Percentiles rank a stretch among this genome's conserved stretches.
These are phyloP conservation scores for Melanerpes aurifrons DNA, from an alignment of 2,113 vertebrate species.

Conservation along the genomic window DNA sequence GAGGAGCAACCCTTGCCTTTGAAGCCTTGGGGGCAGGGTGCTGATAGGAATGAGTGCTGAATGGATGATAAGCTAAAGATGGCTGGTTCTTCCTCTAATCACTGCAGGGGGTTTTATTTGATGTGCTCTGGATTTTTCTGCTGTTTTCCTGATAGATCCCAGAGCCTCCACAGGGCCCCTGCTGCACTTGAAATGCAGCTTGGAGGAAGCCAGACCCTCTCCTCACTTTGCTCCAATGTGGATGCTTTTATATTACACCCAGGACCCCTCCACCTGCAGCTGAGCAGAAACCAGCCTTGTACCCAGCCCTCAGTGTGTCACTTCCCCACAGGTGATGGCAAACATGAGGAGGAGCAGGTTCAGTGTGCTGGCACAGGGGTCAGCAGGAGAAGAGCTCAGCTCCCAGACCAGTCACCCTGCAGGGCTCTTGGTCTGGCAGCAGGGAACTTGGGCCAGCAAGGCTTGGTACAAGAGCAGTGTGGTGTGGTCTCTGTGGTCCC, in stretches of 20 bases:
- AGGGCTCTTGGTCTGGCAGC: no score
- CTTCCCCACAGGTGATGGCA: accelerated
- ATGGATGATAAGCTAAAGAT: background rate
- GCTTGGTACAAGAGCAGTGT: background rate
- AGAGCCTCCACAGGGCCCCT: background rate
- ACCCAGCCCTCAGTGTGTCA: accelerated
- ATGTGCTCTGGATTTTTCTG: background rate
- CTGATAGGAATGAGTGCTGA: background rate
- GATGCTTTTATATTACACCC: background rate
- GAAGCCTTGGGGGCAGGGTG: background rate
- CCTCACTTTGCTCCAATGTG: accelerated
- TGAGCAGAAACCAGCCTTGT: background rate
- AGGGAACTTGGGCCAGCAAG: no score
- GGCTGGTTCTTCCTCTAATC: background rate
- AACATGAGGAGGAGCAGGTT: background rate
- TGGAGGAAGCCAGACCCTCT: background rate
- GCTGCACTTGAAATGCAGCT: background rate
- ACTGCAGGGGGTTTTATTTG: background rate
- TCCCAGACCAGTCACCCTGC: background rate
- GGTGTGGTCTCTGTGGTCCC: background rate
- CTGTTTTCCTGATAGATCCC: background rate
- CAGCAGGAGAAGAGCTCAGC: background rate
- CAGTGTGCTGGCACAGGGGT: accelerated
- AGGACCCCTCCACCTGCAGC: background rate
- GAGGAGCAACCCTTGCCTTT: background rate